phyloP scores from a whole-genome alignment of 2,797 vertebrate species.

The Smutsia temminckii region DNA sequence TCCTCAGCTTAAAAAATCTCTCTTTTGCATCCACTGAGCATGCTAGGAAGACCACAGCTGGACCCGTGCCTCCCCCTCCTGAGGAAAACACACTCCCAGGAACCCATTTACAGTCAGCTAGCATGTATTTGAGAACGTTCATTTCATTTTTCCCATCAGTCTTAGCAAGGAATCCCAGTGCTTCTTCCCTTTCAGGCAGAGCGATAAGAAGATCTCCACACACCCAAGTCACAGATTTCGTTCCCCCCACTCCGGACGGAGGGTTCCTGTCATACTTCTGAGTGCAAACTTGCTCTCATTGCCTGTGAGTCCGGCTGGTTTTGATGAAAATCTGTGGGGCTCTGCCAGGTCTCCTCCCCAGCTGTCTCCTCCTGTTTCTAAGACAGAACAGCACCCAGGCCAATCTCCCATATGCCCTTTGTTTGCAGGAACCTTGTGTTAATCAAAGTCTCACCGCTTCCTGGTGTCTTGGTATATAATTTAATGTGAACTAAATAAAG shows the following conservation, averaged over 20 bases:
- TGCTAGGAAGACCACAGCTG: background rate
- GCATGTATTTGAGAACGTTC: background rate
- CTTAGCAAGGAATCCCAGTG: background rate
- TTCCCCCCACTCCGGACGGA: background rate
- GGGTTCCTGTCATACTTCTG: background rate
- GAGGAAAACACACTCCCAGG: background rate
- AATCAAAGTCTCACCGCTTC: background rate
- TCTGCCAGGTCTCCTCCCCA: background rate
- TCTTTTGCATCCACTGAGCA: background rate
- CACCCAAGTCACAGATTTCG: background rate
- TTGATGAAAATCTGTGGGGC: background rate
- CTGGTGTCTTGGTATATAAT: background rate
- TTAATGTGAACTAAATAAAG: slow-evolving; percentile 25
- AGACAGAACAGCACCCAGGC: too few species aligned
- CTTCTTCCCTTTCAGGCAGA: background rate
- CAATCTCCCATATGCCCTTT: background rate
- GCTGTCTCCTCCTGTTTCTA: background rate
- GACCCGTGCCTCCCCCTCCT: background rate
- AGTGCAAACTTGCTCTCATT: background rate
- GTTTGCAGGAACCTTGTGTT: background rate
- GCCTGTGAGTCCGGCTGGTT: fast-evolving
- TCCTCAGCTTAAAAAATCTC: background rate
- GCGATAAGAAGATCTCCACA: background rate
- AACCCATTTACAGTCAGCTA: background rate
- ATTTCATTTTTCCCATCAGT: background rate